These are phyloP conservation scores for Mirza zaza DNA, from an alignment of 2,113 vertebrate genomes.

Conservation along the genomic window DNA sequence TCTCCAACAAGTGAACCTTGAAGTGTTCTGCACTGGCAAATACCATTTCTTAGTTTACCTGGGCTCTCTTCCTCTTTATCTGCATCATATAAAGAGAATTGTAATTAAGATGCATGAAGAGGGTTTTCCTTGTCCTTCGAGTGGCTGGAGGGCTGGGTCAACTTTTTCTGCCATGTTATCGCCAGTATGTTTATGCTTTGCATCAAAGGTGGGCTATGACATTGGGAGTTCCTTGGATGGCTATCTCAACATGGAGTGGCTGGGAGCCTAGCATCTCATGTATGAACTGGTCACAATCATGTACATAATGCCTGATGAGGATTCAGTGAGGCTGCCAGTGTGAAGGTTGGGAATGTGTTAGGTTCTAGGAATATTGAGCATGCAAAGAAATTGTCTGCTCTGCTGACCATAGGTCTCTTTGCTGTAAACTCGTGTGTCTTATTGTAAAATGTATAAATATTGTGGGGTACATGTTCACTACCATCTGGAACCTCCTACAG, in stretches of 20 bases:
- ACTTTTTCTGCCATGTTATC: slow-evolving; percentile 87
- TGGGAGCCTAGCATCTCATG: slow-evolving; percentile 88
- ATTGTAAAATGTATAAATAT: not conserved
- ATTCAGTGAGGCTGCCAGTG: not conserved
- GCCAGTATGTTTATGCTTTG: slow-evolving; percentile 90
- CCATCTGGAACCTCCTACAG: not conserved
- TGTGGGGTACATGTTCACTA: not conserved
- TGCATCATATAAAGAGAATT: not conserved
- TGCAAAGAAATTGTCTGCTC: not conserved
- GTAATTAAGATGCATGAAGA: not conserved
- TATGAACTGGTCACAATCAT: slow-evolving; percentile 85
- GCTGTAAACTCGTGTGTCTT: not conserved
- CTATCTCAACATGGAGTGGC: slow-evolving; percentile 85
- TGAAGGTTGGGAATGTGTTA: not conserved
- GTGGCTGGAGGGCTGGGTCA: slow-evolving; percentile 89
- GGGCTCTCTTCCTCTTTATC: not conserved
- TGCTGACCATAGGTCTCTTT: not conserved
- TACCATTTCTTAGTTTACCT: not conserved
- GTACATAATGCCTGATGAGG: slow-evolving; percentile 85
- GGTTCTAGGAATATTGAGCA: not conserved
- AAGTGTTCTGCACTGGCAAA: not conserved
- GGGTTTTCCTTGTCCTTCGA: slow-evolving; percentile 84
- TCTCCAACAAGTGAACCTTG: not conserved
- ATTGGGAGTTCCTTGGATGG: slow-evolving; percentile 88
- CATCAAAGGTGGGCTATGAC: slow-evolving; percentile 93